Conservation (phyloP, 1,140 invertebrate species). For the Neodiprion virginianus region DNA sequence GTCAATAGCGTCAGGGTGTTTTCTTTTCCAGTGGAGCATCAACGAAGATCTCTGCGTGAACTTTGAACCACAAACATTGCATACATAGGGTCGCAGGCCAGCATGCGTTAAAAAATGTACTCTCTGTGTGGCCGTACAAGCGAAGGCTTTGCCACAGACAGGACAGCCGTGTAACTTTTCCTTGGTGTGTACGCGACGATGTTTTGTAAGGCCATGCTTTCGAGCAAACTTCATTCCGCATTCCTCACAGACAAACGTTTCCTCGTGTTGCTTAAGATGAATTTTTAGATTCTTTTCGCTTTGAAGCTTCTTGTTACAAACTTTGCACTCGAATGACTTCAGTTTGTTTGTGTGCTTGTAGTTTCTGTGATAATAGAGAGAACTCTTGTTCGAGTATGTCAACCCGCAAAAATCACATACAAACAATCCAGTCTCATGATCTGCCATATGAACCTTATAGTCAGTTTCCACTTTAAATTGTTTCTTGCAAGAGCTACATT, state of each 20-base stretch:
- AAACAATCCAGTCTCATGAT: conserved; percentile 53
- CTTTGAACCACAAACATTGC: conserved; percentile 67
- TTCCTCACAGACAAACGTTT: conserved; percentile 54
- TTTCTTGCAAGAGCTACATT: conserved; percentile 70
- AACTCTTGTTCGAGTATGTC: conserved; percentile 49
- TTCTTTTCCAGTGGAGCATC: conserved; percentile 52
- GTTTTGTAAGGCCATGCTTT: conserved; percentile 72
- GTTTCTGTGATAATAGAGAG: conserved; percentile 54
- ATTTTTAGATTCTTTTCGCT: conserved; percentile 43
- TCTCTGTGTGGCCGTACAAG: conserved; percentile 13
- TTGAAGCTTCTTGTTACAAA: conserved; percentile 52
- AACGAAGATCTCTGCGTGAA: conserved; percentile 68
- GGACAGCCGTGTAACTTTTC: conserved; percentile 23
- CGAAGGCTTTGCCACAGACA: conserved; percentile 27
- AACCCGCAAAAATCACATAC: conserved; percentile 61
- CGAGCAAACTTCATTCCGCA: conserved; percentile 74
- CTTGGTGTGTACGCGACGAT: conserved; percentile 62
- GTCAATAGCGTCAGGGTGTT: conserved; percentile 16
- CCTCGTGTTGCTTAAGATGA: conserved; percentile 44
- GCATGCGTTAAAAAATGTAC: conserved; percentile 21
- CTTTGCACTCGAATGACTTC: conserved; percentile 46
- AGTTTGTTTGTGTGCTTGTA: conserved; percentile 51
- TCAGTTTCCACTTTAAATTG: conserved; percentile 62
- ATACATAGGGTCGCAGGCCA: conserved; percentile 65
- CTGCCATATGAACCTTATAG: conserved; percentile 57